Percentiles rank a stretch among this genome's conserved stretches.
Conservation (phyloP, 1,140 invertebrate species). For the Caerostris darwini region DNA sequence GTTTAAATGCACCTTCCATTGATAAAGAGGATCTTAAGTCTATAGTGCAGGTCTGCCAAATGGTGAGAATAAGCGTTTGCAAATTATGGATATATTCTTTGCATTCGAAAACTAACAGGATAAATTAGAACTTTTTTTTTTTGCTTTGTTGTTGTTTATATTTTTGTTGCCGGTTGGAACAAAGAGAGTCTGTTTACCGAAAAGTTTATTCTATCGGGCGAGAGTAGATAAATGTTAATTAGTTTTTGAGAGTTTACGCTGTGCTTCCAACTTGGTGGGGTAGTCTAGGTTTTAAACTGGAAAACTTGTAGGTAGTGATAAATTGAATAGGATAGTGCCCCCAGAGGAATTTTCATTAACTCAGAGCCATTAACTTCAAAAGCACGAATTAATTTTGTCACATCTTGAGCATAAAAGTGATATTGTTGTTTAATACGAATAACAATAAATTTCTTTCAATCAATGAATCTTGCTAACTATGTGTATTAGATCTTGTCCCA, state of each 20-base stretch:
- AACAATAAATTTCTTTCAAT: too few relatives aligned
- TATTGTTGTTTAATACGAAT: too few relatives aligned
- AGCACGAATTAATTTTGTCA: background rate
- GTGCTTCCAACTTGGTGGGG: background rate
- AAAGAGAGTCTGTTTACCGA: slow-evolving; percentile 4
- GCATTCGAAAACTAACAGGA: background rate
- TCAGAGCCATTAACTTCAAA: slow-evolving; percentile 21
- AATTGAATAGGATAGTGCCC: background rate
- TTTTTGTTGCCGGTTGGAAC: background rate
- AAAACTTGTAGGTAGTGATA: background rate
- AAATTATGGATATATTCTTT: slow-evolving; percentile 49
- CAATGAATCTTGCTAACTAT: too few relatives aligned
- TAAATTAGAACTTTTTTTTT: slow-evolving; percentile 13
- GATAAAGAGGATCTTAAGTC: slow-evolving; percentile 38
- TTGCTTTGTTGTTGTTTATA: background rate
- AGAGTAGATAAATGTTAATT: slow-evolving; percentile 37
- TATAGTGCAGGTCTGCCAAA: background rate
- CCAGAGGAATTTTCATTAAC: slow-evolving; percentile 39
- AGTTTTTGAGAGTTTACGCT: slow-evolving; percentile 15
- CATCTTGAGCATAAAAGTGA: background rate
- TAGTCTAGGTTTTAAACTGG: slow-evolving; percentile 7
- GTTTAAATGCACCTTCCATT: slow-evolving; percentile 35
- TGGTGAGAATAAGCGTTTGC: slow-evolving; percentile 21
- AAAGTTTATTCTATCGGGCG: slow-evolving; percentile 26
- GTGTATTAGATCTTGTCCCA: too few relatives aligned